Evolutionary conservation across 2,888 invertebrate species (phyloP), one percentile per base, ranked within the genome.

Genomic region (Spilarctia lutea): DNA sequence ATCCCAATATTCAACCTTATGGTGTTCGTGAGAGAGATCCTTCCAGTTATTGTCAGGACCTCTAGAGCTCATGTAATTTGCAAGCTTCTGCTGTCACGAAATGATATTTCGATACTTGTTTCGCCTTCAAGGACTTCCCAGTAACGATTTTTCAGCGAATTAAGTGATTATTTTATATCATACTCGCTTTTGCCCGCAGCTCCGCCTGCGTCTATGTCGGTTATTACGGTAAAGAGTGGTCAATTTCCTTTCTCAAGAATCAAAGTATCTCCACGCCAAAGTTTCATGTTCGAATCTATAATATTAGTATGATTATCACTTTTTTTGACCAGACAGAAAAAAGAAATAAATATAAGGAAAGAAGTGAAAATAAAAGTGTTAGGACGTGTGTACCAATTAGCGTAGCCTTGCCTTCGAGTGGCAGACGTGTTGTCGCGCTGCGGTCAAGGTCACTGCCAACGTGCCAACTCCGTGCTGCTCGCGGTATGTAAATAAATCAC

Each of bases 371-470:
- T 74, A 76, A 81, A 85, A 73, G 79, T 76, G 74, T 77, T 76
- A 81, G 86, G 85, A 87, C 87, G 81, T 87, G 88, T 86, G 86
- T 85, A 83, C 85, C 79, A 88, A 89, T 88, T 82, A 87, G 85
- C 84, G 79, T 84, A 90, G 82, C 93, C 92, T 93, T 89, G 92
- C 85, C 85, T 89, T 91, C 89, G 91, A 89, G 82, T 74, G 85
- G 82, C 81, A 85, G 86, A 82, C 83, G 78, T 83, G 78, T 82
- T 82, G 87, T 80, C 88, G 85, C 84, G 79, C 76, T 79, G 78
- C 90, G 91, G 91, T 92, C 93, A 92, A 91, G 91, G 93, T 91
- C 93, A 91, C 87, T 89, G 92, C 88, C 90, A 86, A 84, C 77
- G 70, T 52, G 52, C 30, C 45, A 66, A 48, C 39, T 65, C 33